phyloP scores from a whole-genome alignment of 2,888 invertebrate genomes.

The Drosophila lutescens region DNA sequence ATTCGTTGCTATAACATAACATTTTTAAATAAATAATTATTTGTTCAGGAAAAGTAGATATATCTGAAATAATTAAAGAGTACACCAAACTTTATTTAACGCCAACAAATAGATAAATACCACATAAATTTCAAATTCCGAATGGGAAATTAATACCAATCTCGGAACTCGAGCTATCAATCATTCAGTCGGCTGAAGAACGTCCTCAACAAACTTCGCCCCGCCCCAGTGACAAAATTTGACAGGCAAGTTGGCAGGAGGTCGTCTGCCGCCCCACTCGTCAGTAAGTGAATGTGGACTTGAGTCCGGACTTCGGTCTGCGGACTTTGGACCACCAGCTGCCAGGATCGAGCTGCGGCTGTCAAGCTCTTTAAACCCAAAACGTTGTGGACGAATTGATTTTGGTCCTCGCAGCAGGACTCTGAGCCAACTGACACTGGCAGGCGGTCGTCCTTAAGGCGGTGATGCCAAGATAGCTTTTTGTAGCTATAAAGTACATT shows the following conservation, averaged over 20 bases:
- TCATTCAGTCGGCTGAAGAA: conserved; percentile 16
- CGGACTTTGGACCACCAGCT: conserved; percentile 37
- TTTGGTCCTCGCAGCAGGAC: conserved; percentile 54
- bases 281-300: conserved; percentile 21
- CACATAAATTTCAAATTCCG: background rate
- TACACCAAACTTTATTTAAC: background rate
- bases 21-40: too few species aligned
- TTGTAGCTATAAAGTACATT: background rate
- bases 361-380: conserved; percentile 73
- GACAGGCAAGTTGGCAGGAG: conserved; percentile 40
- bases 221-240: conserved; percentile 44
- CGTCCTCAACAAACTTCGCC: conserved; percentile 4
- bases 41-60: too few species aligned
- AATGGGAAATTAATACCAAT: conserved; percentile 8
- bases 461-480: background rate
- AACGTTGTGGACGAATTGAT: conserved; percentile 44
- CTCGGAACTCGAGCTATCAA: conserved; percentile 16
- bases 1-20: background rate
- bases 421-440: conserved; percentile 34
- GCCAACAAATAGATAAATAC: background rate
- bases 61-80: background rate
- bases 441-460: conserved; percentile 32
- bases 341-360: conserved; percentile 52
- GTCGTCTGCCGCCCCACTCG: conserved; percentile 34
- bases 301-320: conserved; percentile 12